Conservation (phyloP, 2,888 invertebrate species). For the Harpalus rubripes region DNA sequence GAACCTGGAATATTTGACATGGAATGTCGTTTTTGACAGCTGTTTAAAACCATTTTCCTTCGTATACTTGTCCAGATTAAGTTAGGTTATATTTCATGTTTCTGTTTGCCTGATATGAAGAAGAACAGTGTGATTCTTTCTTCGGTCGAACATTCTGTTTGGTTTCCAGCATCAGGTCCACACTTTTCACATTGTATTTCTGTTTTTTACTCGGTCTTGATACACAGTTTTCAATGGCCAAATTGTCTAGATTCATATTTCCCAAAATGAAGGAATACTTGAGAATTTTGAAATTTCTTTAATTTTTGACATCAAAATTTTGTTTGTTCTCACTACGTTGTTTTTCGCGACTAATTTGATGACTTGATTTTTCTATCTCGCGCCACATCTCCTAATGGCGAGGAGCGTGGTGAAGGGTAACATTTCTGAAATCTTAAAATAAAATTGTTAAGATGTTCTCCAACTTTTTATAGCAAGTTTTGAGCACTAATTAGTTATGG, state of each 20-base stretch:
- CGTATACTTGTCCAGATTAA: background rate
- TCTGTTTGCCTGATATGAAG: background rate
- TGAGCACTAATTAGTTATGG: too few species aligned
- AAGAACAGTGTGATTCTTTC: background rate
- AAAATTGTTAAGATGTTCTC: too few species aligned
- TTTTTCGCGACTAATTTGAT: conserved; percentile 3
- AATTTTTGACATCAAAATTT: conserved; percentile 43
- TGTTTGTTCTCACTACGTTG: conserved; percentile 30
- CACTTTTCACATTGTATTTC: background rate
- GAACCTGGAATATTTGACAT: too few species aligned
- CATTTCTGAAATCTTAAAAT: too few species aligned
- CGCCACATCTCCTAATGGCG: too few species aligned
- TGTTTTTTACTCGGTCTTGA: background rate
- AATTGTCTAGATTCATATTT: background rate
- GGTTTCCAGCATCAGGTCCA: conserved; percentile 13
- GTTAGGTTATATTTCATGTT: background rate
- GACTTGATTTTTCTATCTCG: too few species aligned
- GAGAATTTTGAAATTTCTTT: conserved; percentile 55
- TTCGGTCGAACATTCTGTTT: background rate
- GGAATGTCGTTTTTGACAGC: background rate
- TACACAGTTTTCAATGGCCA: background rate
- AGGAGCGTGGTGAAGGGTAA: too few species aligned
- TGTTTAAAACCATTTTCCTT: background rate
- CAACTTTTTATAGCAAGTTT: too few species aligned
- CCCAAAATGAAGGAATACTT: conserved; percentile 23